These are phyloP conservation scores for Lethocerus indicus DNA, from an alignment of 1,140 invertebrate species.

Conservation along the genomic window DNA sequence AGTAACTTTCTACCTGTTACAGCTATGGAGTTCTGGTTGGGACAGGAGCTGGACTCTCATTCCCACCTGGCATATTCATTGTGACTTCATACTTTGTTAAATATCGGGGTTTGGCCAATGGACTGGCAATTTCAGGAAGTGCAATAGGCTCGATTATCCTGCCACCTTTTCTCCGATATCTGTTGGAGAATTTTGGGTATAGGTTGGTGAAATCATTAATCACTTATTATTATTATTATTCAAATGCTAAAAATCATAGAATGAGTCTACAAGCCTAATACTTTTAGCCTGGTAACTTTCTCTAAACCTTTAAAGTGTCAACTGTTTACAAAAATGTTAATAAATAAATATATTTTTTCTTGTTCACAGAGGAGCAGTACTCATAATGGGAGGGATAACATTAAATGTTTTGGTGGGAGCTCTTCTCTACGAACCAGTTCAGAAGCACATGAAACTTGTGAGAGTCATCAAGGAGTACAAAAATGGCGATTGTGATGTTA, in stretches of 20 bases:
- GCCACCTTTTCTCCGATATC: slow-evolving; percentile 48
- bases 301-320: neutral
- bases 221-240: neutral
- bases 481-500: slow-evolving; percentile 6
- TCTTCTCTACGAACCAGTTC: slow-evolving; percentile 65
- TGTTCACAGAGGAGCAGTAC: slow-evolving; percentile 43
- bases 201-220: slow-evolving; percentile 29
- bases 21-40: slow-evolving; percentile 70
- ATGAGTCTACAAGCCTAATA: neutral
- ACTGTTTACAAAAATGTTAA: neutral
- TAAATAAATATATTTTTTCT: neutral
- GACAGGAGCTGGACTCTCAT: slow-evolving; percentile 58
- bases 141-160: slow-evolving; percentile 64
- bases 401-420: slow-evolving; percentile 70
- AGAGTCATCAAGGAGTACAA: slow-evolving; percentile 17
- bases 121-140: slow-evolving; percentile 75
- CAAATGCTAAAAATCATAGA: too few species aligned
- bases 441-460: slow-evolving; percentile 54
- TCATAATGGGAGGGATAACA: slow-evolving; percentile 66
- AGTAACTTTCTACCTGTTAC: slow-evolving; percentile 24
- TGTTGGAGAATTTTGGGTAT: slow-evolving; percentile 56
- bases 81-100: slow-evolving; percentile 75
- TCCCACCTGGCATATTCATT: slow-evolving; percentile 79
- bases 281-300: neutral
- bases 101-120: slow-evolving; percentile 66